Conservation (phyloP, 2,888 invertebrate species). For the Stenurella melanura region DNA sequence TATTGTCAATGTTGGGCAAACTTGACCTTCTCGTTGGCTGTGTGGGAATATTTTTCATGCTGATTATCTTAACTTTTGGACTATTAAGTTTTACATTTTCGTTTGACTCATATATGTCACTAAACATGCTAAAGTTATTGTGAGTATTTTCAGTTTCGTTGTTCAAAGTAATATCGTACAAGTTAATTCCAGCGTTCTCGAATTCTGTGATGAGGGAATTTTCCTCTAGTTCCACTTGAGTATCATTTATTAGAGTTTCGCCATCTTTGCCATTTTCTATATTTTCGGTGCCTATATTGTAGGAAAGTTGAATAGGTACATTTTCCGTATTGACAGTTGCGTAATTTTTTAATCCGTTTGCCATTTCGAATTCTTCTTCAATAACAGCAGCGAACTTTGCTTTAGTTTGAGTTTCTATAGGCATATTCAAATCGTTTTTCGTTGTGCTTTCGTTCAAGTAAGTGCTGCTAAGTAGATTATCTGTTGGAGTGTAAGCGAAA, state of each 20-base stretch:
- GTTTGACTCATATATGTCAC: constrained; percentile 28
- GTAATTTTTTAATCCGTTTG: constrained; percentile 71
- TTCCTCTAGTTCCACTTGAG: constrained; percentile 69
- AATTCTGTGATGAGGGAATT: constrained; percentile 72
- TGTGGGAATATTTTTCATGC: constrained; percentile 59
- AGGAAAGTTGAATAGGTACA: constrained; percentile 70
- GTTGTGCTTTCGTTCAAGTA: constrained; percentile 47
- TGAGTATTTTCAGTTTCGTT: constrained; percentile 39
- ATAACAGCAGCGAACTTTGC: constrained; percentile 68
- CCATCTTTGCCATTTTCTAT: constrained; percentile 70
- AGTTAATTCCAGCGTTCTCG: constrained; percentile 69
- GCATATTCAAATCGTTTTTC: constrained; percentile 10
- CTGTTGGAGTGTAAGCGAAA: constrained; percentile 47
- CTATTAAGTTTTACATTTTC: constrained; percentile 56
- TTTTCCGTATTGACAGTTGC: constrained; percentile 72
- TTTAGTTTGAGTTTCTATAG: constrained; percentile 51
- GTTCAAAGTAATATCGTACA: constrained; percentile 64
- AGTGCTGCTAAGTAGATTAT: constrained; percentile 52
- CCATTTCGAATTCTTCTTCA: constrained; percentile 70
- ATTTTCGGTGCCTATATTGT: constrained; percentile 71
- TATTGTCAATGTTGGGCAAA: neutral
- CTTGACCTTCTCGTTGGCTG: constrained; percentile 8
- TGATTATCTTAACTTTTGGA: constrained; percentile 63
- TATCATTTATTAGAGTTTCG: constrained; percentile 68
- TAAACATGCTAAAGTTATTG: constrained; percentile 36